Conservation (phyloP, 2,888 invertebrate genomes). For the Allacma fusca region DNA sequence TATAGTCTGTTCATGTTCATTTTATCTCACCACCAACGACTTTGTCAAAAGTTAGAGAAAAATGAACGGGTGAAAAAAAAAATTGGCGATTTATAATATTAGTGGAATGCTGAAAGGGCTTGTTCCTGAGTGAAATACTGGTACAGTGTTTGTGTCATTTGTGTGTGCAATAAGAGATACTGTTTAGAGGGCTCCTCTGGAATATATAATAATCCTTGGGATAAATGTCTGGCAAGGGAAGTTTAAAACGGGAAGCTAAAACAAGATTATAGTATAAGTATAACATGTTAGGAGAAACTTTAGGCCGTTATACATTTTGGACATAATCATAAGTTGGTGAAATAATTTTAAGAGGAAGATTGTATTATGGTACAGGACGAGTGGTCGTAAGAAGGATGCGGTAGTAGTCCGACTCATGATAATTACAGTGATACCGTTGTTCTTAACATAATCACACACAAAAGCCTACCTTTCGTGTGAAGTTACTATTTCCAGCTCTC, state of each 20-base stretch:
- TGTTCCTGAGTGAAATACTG: neutral
- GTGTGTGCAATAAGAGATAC: neutral
- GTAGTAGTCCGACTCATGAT: neutral
- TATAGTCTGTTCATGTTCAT: neutral
- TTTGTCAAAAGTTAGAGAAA: neutral
- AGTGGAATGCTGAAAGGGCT: conserved; percentile 6
- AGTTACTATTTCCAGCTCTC: neutral
- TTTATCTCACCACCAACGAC: conserved; percentile 12
- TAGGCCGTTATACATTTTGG: neutral
- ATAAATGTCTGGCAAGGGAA: neutral
- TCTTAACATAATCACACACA: neutral
- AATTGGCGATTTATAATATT: conserved; percentile 8
- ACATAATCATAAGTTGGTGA: neutral
- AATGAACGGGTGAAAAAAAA: conserved; percentile 2
- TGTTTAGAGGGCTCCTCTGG: neutral
- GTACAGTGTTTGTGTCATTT: neutral
- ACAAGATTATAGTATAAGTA: neutral
- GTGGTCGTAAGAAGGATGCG: too few species aligned
- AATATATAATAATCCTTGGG: neutral
- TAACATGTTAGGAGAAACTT: neutral
- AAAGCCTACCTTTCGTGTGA: neutral
- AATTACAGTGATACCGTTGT: conserved; percentile 1
- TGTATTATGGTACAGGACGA: too few species aligned
- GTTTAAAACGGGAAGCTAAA: neutral
- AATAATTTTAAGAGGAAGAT: neutral